Evolutionary conservation across 2,797 vertebrate genomes (phyloP), one percentile per base, ranked within the genome.

Genomic region (Sebastes nivosus): DNA sequence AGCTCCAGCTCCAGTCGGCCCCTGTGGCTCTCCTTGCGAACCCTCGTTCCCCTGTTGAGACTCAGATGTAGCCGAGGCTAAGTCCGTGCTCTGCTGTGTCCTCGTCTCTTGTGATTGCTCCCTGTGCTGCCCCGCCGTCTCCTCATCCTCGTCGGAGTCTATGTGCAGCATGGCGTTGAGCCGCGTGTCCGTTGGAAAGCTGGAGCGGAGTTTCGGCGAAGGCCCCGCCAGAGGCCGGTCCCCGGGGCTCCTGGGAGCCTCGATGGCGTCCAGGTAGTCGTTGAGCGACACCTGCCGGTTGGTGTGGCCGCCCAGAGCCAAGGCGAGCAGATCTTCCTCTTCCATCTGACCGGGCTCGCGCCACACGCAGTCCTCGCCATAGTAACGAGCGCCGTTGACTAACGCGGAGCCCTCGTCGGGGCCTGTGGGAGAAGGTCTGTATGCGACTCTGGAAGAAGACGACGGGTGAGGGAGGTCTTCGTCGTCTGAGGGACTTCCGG

Each of bases 141-240:
- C 98, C 79, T 99, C 98, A 13, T 99, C 98, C 82, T 99, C 97
- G 36, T 99, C 98, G 0, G 98, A 99, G 94, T 99, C 98, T 4
- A 99, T 99, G 77, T 99, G 98, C 83, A 99, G 96, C 98, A 99
- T 99, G 8, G 98, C 96, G 18, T 96, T 99, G 76, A 99, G 97
- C 80, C 98, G 96, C 0, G 98, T 99, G 93, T 99, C 98, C 0
- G 98, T 99, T 30, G 98, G 98, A 67, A 99, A 99, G 91, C 98
- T 99, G 16, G 98, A 99, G 84, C 97, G 96, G 27, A 99, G 95
- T 82, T 97, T 98, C 0, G 98, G 97, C 9, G 96, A 97, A 2
- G 97, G 95, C n/a, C 96, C 96, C 0, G 93, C 94, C 16, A 94
- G 66, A 5, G 95, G 80, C 61, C 95, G 93, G 27, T 98, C 97